A percentile compares a stretch with the other conserved stretches of the same genome.
Evolutionary conservation across 1,140 invertebrate species (phyloP).

Genomic region (Holcopasites calliopsidis): DNA sequence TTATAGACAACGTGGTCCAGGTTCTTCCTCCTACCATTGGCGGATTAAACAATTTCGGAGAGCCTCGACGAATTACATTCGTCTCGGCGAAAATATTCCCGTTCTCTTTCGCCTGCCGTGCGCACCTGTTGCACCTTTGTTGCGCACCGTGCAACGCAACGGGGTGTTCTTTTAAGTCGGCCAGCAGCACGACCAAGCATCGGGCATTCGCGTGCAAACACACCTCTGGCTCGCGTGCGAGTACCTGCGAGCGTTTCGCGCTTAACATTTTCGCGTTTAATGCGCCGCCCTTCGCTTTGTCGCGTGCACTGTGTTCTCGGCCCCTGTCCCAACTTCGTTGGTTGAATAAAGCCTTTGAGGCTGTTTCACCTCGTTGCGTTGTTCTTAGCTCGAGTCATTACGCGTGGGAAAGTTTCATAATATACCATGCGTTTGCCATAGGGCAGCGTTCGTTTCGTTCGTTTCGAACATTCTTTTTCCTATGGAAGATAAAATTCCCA

Average conservation of each 20-base stretch:
- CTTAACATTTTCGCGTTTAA: slow-evolving; percentile 25
- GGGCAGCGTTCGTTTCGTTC: neutral
- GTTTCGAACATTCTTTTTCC: too few relatives aligned
- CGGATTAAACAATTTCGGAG: neutral
- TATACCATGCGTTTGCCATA: neutral
- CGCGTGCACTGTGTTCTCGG: neutral
- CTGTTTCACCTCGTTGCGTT: too few relatives aligned
- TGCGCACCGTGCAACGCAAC: slow-evolving; percentile 53
- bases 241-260: slow-evolving; percentile 6
- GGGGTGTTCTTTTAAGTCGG: slow-evolving; percentile 57
- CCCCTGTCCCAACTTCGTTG: too few relatives aligned
- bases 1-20: too few relatives aligned
- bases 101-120: slow-evolving; percentile 31
- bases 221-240: slow-evolving; percentile 12
- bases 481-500: too few relatives aligned
- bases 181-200: slow-evolving; percentile 33
- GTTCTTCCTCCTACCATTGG: too few relatives aligned
- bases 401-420: neutral
- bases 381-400: too few relatives aligned
- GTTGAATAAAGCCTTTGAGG: neutral
- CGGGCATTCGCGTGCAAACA: slow-evolving; percentile 50
- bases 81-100: neutral
- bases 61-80: neutral
- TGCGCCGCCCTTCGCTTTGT: neutral
- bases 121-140: slow-evolving; percentile 66